Conservation (phyloP, 1,140 invertebrate genomes). For the Micrasema longulum region DNA sequence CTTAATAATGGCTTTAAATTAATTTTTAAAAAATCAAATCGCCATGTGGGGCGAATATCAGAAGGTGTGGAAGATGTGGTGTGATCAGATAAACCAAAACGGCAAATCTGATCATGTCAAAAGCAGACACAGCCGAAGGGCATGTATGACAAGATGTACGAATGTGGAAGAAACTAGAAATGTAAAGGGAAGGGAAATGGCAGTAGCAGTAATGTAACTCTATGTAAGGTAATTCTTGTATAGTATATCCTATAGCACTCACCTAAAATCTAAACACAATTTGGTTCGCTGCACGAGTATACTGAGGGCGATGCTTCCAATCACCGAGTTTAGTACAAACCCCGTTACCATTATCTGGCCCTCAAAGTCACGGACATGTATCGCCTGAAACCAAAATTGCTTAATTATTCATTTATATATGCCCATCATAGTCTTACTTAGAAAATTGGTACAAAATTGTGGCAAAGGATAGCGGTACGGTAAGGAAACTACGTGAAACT, state of each 20-base stretch:
- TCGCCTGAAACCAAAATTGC: constrained; percentile 77
- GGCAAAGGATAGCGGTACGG: too few species aligned
- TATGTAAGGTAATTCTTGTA: too few species aligned
- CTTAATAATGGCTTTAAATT: not conserved
- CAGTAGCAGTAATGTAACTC: not conserved
- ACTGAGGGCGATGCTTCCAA: constrained; percentile 85
- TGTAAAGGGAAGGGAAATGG: not conserved
- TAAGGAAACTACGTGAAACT: too few species aligned
- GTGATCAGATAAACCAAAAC: too few species aligned
- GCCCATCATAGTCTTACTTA: too few species aligned
- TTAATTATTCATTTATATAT: too few species aligned
- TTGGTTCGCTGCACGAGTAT: constrained; percentile 91
- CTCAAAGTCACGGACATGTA: constrained; percentile 83
- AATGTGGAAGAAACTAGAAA: too few species aligned
- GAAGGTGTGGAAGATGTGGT: not conserved
- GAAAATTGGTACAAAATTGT: too few species aligned
- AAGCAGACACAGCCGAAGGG: too few species aligned
- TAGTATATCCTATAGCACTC: constrained; percentile 39
- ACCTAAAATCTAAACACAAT: constrained; percentile 93
- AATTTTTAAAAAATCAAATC: not conserved
- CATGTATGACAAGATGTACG: too few species aligned
- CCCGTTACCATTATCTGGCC: constrained; percentile 82
- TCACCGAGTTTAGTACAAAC: constrained; percentile 84
- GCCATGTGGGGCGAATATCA: not conserved
- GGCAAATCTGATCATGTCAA: too few species aligned